Evolutionary conservation across 2,888 invertebrate species (phyloP), one percentile per base, ranked within the genome.

Genomic region (Drosophila recens): DNA sequence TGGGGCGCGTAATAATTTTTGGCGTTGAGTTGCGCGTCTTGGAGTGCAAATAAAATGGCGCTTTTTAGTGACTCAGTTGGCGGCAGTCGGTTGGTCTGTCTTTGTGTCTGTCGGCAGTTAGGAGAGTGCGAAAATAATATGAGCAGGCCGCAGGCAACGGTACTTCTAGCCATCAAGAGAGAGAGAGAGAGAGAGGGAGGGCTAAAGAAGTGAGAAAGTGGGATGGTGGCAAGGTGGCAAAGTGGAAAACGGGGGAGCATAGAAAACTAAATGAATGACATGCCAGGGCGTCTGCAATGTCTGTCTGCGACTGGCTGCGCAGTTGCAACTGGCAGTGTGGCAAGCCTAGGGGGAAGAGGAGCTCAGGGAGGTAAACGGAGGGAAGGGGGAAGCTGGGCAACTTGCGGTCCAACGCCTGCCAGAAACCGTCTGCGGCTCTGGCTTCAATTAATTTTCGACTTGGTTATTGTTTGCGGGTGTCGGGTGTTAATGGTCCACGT

Each of bases 401-500:
- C 73, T 79, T 79, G 81, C 59, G 71, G 79, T 81, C 70, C 67
- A 57, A 75, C 65, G 71, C 54, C 80, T 68, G 64, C 80, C 69
- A 64, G 65, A 20, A 15, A 71, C 56, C 70, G 86, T 86, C 87
- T 86, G 87, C 72, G 75, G 86, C 76, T 79, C 81, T 87, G 84
- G 86, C 90, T 88, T 87, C 86, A 89, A 90, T 90, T 90, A 90
- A 90, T 90, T 89, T 90, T 82, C 80, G 76, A 74, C 80, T 78
- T 76, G 82, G 73, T 82, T 82, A 80, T 82, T 79, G 84, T 81
- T 81, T 72, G 79, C 82, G 76, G 79, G 83, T 80, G 79, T 77
- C 82, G 76, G 79, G 83, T 80, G 79, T 79, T 83, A 74, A 83
- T 82, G 81, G 80, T 53, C 61, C 67, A 64, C 72, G 69, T 69